Evolutionary conservation across 2,797 vertebrate genomes (phyloP).

Genomic region (Hafferia zeledoni): DNA sequence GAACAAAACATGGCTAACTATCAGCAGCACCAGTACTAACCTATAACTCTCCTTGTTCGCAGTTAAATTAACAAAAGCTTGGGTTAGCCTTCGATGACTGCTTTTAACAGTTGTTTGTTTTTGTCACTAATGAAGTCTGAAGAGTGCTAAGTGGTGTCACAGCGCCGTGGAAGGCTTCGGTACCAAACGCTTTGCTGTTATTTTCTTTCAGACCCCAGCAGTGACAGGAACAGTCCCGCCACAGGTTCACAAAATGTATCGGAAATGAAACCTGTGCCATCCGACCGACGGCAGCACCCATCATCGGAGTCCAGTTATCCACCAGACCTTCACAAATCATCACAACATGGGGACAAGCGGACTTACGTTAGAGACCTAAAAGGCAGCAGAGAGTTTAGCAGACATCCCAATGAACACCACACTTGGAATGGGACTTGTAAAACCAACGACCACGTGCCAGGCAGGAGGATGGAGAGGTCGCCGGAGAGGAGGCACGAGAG

Average conservation of each 20-base stretch:
- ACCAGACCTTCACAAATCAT: constrained; percentile 91
- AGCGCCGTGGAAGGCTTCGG: constrained; percentile 8
- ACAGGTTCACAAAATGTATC: constrained; percentile 92
- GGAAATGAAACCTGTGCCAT: constrained; percentile 87
- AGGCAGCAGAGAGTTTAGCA: constrained; percentile 84
- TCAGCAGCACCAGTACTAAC: constrained; percentile 65
- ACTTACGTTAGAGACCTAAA: constrained; percentile 81
- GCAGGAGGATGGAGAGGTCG: constrained; percentile 82
- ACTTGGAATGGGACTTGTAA: constrained; percentile 86
- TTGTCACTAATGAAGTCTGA: constrained; percentile 77
- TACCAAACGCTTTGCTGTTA: constrained; percentile 75
- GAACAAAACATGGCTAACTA: constrained; percentile 27
- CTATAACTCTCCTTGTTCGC: constrained; percentile 43
- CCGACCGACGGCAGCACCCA: constrained; percentile 83
- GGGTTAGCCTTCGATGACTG: constrained; percentile 71
- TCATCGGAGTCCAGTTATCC: constrained; percentile 88
- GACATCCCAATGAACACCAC: constrained; percentile 85
- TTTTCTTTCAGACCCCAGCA: constrained; percentile 90
- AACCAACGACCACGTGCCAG: constrained; percentile 79
- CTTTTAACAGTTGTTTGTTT: constrained; percentile 77
- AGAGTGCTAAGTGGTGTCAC: constrained; percentile 63
- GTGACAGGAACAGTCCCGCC: constrained; percentile 86
- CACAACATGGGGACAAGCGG: constrained; percentile 88
- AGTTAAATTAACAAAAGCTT: constrained; percentile 71
- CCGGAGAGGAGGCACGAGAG: constrained; percentile 80